Evolutionary conservation across 2,797 vertebrate genomes (phyloP).

Genomic region (Neosilurus hyrtlii): DNA sequence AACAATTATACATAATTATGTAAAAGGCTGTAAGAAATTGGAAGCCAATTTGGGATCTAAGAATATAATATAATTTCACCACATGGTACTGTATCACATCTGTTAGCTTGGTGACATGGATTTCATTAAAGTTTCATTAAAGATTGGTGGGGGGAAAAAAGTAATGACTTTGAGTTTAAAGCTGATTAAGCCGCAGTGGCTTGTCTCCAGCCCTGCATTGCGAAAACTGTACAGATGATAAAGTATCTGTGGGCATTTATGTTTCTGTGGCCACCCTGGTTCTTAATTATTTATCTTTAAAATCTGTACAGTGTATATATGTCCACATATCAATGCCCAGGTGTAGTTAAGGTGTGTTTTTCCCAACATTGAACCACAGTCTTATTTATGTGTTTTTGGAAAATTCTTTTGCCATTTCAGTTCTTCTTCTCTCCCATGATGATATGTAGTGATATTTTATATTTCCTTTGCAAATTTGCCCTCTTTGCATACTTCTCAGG

Average conservation of each 20-base stretch:
- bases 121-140: slow-evolving; percentile 40
- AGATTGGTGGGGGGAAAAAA: slow-evolving; percentile 39
- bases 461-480: slow-evolving; percentile 66
- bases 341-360: not conserved
- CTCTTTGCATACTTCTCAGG: slow-evolving; percentile 66
- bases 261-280: not conserved
- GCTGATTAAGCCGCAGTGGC: slow-evolving; percentile 46
- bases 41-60: slow-evolving; percentile 45
- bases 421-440: slow-evolving; percentile 39
- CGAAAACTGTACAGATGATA: slow-evolving; percentile 37
- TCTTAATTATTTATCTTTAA: not conserved
- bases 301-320: not conserved
- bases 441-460: slow-evolving; percentile 57
- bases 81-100: slow-evolving; percentile 29
- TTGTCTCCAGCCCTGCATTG: slow-evolving; percentile 23
- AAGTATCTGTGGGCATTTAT: not conserved
- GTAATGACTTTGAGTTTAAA: slow-evolving; percentile 47
- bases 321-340: not conserved
- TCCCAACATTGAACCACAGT: not conserved
- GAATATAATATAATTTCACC: slow-evolving; percentile 9
- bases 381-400: slow-evolving; percentile 18
- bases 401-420: slow-evolving; percentile 11
- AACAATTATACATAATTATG: slow-evolving; percentile 36
- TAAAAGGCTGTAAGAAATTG: slow-evolving; percentile 39
- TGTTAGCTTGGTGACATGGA: slow-evolving; percentile 43